Conservation (phyloP, 2,888 invertebrate genomes). For the Caenorhabditis sp. region DNA sequence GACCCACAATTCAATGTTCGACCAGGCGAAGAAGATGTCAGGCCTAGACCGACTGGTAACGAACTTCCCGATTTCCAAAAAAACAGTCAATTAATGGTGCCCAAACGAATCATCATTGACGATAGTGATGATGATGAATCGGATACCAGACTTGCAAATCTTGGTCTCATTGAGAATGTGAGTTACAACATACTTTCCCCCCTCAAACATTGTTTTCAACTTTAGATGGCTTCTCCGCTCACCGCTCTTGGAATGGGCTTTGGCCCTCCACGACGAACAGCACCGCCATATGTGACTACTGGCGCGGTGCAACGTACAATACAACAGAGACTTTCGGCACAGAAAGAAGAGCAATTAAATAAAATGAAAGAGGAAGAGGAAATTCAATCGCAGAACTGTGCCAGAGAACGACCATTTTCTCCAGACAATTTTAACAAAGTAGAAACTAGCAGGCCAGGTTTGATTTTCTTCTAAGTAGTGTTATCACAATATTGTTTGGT, state of each 20-base stretch:
- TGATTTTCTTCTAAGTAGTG: no score
- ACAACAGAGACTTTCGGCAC: not conserved
- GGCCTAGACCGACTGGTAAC: not conserved
- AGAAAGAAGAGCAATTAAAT: not conserved
- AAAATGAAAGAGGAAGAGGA: not conserved
- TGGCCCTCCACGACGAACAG: not conserved
- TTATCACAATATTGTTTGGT: no score
- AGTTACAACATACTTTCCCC: not conserved
- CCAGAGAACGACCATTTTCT: conserved; percentile 1
- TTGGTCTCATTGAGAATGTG: not conserved
- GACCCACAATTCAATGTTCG: not conserved
- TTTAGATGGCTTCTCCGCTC: not conserved
- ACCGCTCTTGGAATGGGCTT: not conserved
- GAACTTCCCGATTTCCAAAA: not conserved
- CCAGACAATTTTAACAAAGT: not conserved
- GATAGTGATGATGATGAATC: not conserved
- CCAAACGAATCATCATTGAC: not conserved
- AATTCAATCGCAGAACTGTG: not conserved
- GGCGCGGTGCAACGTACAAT: not conserved
- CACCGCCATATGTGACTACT: not conserved
- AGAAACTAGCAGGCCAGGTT: not conserved
- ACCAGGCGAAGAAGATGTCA: conserved; percentile 4
- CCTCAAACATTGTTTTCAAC: not conserved
- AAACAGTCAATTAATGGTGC: not conserved
- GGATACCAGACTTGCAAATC: not conserved